Evolutionary conservation across 2,113 vertebrate genomes (phyloP).

Genomic region (Psilopsiagon aymara): DNA sequence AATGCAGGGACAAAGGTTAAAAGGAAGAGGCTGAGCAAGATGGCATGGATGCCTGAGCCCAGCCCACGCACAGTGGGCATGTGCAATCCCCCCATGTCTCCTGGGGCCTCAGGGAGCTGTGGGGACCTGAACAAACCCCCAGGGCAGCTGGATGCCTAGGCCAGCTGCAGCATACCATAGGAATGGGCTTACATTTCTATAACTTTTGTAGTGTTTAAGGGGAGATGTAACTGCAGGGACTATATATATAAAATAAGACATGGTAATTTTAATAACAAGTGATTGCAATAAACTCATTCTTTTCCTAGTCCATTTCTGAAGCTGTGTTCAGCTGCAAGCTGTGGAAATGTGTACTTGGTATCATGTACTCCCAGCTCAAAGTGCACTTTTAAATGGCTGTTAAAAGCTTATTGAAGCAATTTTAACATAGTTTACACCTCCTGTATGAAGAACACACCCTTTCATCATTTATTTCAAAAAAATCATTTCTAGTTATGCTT

Average conservation of each 20-base stretch:
- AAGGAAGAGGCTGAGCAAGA: neutral
- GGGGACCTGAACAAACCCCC: no score
- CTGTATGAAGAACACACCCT: neutral
- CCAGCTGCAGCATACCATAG: accelerated
- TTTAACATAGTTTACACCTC: neutral
- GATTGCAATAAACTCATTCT: neutral
- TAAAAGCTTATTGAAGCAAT: neutral
- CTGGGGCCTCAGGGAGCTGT: accelerated
- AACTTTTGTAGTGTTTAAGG: neutral
- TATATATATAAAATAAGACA: neutral
- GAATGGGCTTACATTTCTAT: neutral
- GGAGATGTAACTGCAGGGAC: neutral
- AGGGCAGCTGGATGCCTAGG: accelerated
- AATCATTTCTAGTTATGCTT: neutral
- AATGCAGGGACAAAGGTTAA: neutral
- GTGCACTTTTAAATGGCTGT: neutral
- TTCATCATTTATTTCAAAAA: neutral
- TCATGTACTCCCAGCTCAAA: neutral
- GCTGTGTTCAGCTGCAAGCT: neutral
- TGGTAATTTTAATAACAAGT: neutral
- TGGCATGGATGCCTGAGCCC: accelerated
- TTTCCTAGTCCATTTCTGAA: neutral
- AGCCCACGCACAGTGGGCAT: accelerated
- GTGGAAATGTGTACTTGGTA: neutral
- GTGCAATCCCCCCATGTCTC: accelerated